Conservation (phyloP, 1,140 invertebrate species). For the Conopomorpha cramerella region DNA sequence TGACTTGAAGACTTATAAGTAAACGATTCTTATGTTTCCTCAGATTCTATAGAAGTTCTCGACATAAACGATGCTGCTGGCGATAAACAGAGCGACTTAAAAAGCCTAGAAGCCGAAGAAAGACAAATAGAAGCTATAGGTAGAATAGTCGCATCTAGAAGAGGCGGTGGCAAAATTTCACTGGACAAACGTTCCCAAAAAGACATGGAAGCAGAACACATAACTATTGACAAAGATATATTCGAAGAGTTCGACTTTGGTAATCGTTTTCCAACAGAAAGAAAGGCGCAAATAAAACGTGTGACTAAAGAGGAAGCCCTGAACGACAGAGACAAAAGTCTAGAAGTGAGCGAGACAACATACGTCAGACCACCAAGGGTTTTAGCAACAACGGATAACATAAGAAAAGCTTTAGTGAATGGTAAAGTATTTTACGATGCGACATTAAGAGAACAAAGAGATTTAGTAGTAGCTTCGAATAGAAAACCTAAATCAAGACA, state of each 20-base stretch:
- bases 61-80: conserved; percentile 44
- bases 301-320: conserved; percentile 46
- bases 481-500: conserved; percentile 17
- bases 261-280: conserved; percentile 36
- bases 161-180: conserved; percentile 35
- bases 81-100: conserved; percentile 32
- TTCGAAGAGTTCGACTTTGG: conserved; percentile 33
- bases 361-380: conserved; percentile 41
- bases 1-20: too few species aligned
- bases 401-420: conserved; percentile 41
- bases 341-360: conserved; percentile 47
- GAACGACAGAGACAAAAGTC: conserved; percentile 37
- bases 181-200: conserved; percentile 46
- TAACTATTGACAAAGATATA: conserved; percentile 35
- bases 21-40: too few species aligned
- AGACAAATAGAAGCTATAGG: conserved; percentile 57
- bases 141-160: conserved; percentile 36
- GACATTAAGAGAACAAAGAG: conserved; percentile 37
- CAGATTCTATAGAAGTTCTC: conserved; percentile 43
- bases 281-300: conserved; percentile 33
- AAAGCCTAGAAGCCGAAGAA: conserved; percentile 51
- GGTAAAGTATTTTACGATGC: conserved; percentile 49
- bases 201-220: conserved; percentile 38
- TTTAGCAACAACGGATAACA: conserved; percentile 40
- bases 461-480: conserved; percentile 18